Evolutionary conservation across 2,888 invertebrate species (phyloP).

Genomic region (Agriopis aurantiaria): DNA sequence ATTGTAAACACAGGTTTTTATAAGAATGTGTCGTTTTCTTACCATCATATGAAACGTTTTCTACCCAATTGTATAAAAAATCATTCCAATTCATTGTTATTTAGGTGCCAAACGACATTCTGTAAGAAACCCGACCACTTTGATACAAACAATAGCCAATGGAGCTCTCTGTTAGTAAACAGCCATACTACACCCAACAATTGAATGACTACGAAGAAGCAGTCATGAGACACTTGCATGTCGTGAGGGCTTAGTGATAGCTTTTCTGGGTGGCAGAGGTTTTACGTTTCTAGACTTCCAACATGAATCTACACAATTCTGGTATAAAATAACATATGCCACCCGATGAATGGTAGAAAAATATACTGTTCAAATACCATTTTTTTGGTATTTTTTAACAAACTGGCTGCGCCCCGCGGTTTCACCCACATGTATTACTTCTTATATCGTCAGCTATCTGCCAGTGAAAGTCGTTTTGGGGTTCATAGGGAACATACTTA

Average conservation of each 20-base stretch:
- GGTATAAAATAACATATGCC: too few relatives aligned
- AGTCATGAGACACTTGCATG: background rate
- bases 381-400: too few relatives aligned
- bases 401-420: too few relatives aligned
- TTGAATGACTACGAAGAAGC: conserved; percentile 15
- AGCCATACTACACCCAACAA: conserved; percentile 25
- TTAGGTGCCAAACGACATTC: conserved; percentile 31
- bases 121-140: conserved; percentile 32
- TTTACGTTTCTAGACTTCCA: too few relatives aligned
- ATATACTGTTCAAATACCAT: too few relatives aligned
- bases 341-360: too few relatives aligned
- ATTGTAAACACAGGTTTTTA: background rate
- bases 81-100: conserved; percentile 4
- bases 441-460: too few relatives aligned
- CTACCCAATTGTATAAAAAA: background rate
- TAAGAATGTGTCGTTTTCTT: background rate
- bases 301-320: too few relatives aligned
- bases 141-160: conserved; percentile 54
- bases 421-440: too few relatives aligned
- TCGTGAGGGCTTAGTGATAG: background rate
- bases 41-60: background rate
- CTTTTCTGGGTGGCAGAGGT: too few relatives aligned
- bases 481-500: too few relatives aligned
- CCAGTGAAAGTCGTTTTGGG: too few relatives aligned
- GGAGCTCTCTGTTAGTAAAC: conserved; percentile 61